Conservation (phyloP, 2,797 vertebrate species). For the Coreius guichenoti region DNA sequence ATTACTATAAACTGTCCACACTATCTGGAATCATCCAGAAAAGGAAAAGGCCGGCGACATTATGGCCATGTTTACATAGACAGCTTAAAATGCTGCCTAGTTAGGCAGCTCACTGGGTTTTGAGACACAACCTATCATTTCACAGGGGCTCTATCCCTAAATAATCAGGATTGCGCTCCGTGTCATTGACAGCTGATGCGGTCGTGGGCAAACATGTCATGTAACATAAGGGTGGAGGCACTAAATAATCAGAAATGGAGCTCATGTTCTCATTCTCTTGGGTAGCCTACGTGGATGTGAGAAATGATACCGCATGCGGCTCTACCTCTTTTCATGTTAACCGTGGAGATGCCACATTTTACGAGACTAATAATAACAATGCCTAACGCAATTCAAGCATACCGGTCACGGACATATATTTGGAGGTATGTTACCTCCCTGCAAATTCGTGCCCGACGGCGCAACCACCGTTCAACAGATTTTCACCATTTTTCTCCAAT, state of each 20-base stretch:
- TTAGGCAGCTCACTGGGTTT: constrained; percentile 17
- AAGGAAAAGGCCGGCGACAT: background rate
- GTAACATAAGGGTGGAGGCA: constrained; percentile 43
- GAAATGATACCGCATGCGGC: constrained; percentile 40
- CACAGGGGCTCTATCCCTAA: background rate
- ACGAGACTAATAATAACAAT: constrained; percentile 4
- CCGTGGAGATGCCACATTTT: background rate
- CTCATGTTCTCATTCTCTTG: constrained; percentile 23
- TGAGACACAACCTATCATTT: background rate
- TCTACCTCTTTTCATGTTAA: constrained; percentile 9
- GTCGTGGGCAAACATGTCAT: constrained; percentile 28
- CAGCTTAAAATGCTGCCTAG: background rate
- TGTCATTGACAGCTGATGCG: constrained; percentile 19
- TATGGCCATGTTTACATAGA: background rate
- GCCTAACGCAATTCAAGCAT: background rate
- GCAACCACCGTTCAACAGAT: constrained; percentile 44
- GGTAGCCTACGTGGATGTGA: constrained; percentile 1
- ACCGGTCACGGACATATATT: background rate
- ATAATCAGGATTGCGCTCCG: background rate
- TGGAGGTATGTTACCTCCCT: constrained; percentile 25
- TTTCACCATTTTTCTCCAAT: constrained; percentile 55
- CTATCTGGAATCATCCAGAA: constrained; percentile 4
- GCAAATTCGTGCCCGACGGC: constrained; percentile 24
- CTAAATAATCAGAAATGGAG: constrained; percentile 37
- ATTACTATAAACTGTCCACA: background rate